Evolutionary conservation across 2,113 vertebrate genomes (phyloP).

Genomic region (Lagopus muta): DNA sequence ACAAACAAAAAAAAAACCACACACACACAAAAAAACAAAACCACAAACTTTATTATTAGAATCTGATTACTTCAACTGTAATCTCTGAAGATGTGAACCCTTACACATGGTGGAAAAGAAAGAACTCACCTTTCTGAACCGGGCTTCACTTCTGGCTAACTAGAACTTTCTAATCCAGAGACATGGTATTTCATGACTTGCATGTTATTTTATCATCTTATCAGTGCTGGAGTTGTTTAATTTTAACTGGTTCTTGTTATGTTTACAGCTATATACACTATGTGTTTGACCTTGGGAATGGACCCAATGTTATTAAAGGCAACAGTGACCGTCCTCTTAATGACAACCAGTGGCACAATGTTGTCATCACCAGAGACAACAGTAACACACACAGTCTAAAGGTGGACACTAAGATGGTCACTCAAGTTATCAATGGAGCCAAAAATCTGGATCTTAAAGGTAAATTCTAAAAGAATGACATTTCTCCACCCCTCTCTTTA

Average conservation of each 20-base stretch:
- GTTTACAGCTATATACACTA: slow-evolving; percentile 93
- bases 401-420: slow-evolving; percentile 91
- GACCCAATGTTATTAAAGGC: slow-evolving; percentile 96
- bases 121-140: neutral
- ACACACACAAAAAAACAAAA: neutral
- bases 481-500: neutral
- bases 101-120: neutral
- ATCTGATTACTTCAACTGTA: neutral
- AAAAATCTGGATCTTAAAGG: slow-evolving; percentile 99
- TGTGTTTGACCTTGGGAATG: slow-evolving; percentile 98
- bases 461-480: slow-evolving; percentile 52
- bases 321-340: slow-evolving; percentile 93
- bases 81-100: neutral
- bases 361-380: slow-evolving; percentile 96
- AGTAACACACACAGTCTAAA: slow-evolving; percentile 97
- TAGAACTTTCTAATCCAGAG: neutral
- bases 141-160: neutral
- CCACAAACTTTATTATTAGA: neutral
- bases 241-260: neutral
- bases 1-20: neutral
- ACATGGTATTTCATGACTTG: neutral
- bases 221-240: neutral
- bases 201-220: neutral
- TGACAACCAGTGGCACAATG: slow-evolving; percentile 99
- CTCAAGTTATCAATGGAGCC: slow-evolving; percentile 96